Base-by-base conservation (phyloP, 37 sponge, comb jelly and placozoan species). In the Mnemiopsis leidyi region DNA sequence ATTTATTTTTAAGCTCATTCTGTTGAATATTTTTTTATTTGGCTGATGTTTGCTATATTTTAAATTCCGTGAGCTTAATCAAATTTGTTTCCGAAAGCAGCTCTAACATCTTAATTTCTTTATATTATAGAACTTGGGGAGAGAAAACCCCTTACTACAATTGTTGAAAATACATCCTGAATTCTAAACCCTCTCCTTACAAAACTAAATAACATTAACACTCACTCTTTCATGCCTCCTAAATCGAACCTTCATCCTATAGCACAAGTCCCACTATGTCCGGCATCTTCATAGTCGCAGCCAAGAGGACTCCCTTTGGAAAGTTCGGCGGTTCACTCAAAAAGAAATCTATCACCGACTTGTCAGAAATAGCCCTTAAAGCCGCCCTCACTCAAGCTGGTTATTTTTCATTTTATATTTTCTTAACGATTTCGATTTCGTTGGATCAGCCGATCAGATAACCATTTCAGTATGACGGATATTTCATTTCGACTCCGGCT, bases 281-380 rank as follows among this genome's bases (percentile, higher is more conserved):
- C 7, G 96, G 94, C 9, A 95, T 97, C 5, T 98, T 96, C 40
- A 85, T 98, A n/a, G 99, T 98, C 7, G 97, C 99, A 30, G 99
- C 97, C 39, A 98, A 97, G 90, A 68, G 99, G 76, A 98, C 99
- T 5, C 96, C 99, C 2, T 98, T 98, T 93, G 99, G 99, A 0
- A 94, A 96, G 28, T 98, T 96, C 93, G 97, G 97, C 16, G 99
- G 99, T 1, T 94, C 95, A 71, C 92, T 97, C 39, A 97, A 95
- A 68, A 94, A 93, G 26, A 31, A 94, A 0, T 82, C 95, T 9
- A 96, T 95, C 7, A 97, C 96, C 0, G 97, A 98, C 23, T 92
- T 98, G n/a, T 92, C 94, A 28, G 93, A 37, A 28, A 92, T 94
- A 0, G 99, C 99, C 7, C 34, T 94, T 34, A 92, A 38, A 37